Evolutionary conservation across 2,113 vertebrate genomes (phyloP), one percentile per base, ranked within the genome.

Genomic region (Galeopterus variegatus): DNA sequence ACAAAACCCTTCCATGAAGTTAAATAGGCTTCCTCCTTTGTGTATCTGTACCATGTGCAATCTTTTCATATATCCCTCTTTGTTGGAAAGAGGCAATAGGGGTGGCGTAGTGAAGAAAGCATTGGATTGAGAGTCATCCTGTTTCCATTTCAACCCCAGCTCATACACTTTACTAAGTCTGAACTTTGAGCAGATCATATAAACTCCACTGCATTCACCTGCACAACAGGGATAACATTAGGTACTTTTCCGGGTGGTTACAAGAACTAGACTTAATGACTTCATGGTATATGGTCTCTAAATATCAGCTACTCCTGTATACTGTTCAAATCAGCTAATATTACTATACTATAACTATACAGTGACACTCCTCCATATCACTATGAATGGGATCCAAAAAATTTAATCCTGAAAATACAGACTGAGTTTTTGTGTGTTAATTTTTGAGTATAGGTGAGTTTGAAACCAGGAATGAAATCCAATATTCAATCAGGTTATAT

Each of bases 391-490:
- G 21, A 56, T 72, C 9, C 36, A 80, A 70, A 90, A 76, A 31
- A 45, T 28, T 52, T 26, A 70, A 92, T 45, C 17, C 48, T 93
- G 60, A 95, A 94, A 96, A 45, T 48, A 82, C 17, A 94, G 56
- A 48, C 50, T 76, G 67, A 76, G 13, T 94, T 67, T 33, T 54
- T 84, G 23, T 77, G 26, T 4, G 60, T 85, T 90, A 79, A 75
- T 58, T 84, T 87, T 93, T 58, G 21, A 84, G 33, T 56, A 70
- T 58, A 79, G 70, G 6, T 87, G 67, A 93, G 3, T 95, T 73
- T 75, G 41, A 92, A 95, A 15, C 19, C 48, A 90, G 33, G n/a
- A 94, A 95, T 83, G 3, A 96, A 89, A 90, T 75, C 0, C 12
- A 95, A 23, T 73, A 70, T 60, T 84, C 24, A 50, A 76, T 52